phyloP scores from a whole-genome alignment of 2,888 invertebrate genomes.

The Apodemia duryi region DNA sequence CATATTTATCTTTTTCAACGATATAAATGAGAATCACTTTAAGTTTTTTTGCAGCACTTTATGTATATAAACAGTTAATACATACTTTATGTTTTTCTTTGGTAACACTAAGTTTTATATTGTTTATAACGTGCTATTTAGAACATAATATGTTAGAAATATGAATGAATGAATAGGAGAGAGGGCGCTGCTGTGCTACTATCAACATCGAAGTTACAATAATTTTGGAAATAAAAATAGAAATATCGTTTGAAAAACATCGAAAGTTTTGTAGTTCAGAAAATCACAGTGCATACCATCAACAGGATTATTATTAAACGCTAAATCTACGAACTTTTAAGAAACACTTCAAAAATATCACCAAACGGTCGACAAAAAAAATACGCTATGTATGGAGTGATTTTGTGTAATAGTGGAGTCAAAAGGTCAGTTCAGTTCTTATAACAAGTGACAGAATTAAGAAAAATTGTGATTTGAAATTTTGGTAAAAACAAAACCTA shows the following conservation, averaged over 20 bases:
- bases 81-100: too few species aligned
- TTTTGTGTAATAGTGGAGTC: neutral
- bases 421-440: neutral
- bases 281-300: neutral
- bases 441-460: too few species aligned
- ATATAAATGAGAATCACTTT: too few species aligned
- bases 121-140: too few species aligned
- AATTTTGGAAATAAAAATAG: slow-evolving; percentile 3
- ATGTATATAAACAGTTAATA: too few species aligned
- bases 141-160: too few species aligned
- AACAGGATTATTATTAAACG: neutral
- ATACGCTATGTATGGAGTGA: neutral
- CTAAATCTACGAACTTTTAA: neutral
- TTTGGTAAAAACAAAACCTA: too few species aligned
- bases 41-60: too few species aligned
- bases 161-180: too few species aligned
- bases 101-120: too few species aligned
- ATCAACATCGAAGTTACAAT: neutral
- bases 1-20: slow-evolving; percentile 50
- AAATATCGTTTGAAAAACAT: neutral
- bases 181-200: too few species aligned
- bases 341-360: neutral
- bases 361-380: neutral
- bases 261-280: neutral
- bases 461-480: too few species aligned